Conservation (phyloP, 2,888 invertebrate species). For the Lysandra coridon region DNA sequence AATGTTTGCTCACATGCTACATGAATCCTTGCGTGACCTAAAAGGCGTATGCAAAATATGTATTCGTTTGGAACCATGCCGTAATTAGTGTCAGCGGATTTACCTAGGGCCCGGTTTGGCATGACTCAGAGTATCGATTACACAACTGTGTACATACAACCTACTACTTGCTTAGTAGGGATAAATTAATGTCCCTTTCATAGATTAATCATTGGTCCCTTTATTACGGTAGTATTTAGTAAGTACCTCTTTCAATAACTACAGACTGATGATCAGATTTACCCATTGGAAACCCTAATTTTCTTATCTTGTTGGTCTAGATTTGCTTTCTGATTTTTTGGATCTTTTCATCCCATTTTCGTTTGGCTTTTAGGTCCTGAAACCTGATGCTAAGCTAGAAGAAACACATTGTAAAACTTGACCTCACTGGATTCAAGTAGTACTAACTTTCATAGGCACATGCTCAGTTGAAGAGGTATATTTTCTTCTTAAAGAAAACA, state of each 20-base stretch:
- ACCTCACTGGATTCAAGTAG: not conserved
- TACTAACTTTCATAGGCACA: not conserved
- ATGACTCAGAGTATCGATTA: not conserved
- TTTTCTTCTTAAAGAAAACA: no score
- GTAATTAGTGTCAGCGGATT: not conserved
- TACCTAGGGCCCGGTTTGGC: not conserved
- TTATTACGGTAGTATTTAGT: not conserved
- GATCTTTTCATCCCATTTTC: not conserved
- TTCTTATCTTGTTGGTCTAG: not conserved
- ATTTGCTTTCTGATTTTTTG: no score
- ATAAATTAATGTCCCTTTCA: no score
- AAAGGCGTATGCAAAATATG: not conserved
- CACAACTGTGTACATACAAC: not conserved
- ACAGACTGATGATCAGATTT: not conserved
- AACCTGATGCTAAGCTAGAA: not conserved
- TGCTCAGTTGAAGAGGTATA: no score
- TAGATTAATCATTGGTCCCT: no score
- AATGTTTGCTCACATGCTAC: not conserved
- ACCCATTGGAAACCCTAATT: not conserved
- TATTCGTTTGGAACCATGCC: not conserved
- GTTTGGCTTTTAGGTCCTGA: no score
- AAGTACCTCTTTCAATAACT: not conserved
- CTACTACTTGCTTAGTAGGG: not conserved
- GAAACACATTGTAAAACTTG: not conserved
- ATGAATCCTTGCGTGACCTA: not conserved